Base-by-base conservation (phyloP, 2,113 vertebrate species). In the Malaclemys terrapin region DNA sequence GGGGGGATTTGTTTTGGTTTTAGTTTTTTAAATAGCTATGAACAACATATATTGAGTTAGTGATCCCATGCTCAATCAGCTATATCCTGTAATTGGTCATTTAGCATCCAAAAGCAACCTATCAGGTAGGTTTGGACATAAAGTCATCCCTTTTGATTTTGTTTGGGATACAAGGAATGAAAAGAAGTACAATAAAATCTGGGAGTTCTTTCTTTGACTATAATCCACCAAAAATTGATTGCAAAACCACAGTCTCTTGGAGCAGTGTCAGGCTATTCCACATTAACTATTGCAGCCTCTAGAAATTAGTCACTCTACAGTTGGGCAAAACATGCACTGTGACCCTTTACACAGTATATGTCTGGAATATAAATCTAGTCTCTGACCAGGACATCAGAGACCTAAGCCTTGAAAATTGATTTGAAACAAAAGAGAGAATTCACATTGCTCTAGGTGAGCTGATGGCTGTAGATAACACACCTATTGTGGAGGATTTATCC, bases 361-460 rank as follows among this genome's bases (percentile, higher is more conserved):
- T 80, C 10, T 12, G 45, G 79, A 93, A 53, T 91, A 85, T 81
- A 57, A 62, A 0, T 89, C 90, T 79, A 83, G 10, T 6, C 31
- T 90, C 17, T 87, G 47, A 91, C 85, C 54, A 89, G 54, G 10
- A 2, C 82, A 65, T 89, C 56, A 89, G 88, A 80, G 88, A 29
- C 80, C 35, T 75, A 83, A 87, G 35, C 80, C 5, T 87, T 93
- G 10, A 81, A 57, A 81, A 89, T 4, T 89, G 38, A 38, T 85
- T 89, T 94, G 80, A 56, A 12, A 75, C 84, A 83, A 88, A 49
- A 78, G 82, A 89, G 79, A 20, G 59, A 87, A 80, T 97, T 89
- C 57, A 54, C 81, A 47, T 24, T 4, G 91, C 80, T 69, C 38
- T 79, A 49, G 93, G 62, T 47, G 25, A 62, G 65, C 78, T 84